Conservation (phyloP, 2,113 vertebrate species). For the Candoia aspera region DNA sequence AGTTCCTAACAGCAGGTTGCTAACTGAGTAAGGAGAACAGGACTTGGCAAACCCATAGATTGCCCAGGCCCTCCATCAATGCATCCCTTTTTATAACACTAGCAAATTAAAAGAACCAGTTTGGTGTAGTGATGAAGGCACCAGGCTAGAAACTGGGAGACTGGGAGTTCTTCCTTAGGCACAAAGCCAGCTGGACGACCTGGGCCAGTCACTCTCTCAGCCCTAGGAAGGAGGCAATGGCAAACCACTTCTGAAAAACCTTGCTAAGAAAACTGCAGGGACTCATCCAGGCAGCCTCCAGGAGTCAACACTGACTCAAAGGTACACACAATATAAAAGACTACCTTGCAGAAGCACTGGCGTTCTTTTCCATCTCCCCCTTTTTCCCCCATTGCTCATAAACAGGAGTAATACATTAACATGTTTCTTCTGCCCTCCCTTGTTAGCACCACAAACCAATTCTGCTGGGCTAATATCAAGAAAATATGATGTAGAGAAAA, state of each 20-base stretch:
- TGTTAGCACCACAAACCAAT: constrained; percentile 74
- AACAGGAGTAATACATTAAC: constrained; percentile 69
- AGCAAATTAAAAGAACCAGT: background rate
- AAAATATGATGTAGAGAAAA: constrained; percentile 68
- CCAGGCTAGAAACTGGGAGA: background rate
- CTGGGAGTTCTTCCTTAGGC: background rate
- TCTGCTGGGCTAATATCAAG: constrained; percentile 59
- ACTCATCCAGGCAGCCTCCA: background rate
- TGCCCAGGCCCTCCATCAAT: background rate
- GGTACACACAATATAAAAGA: background rate
- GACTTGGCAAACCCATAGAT: background rate
- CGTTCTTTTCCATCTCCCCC: constrained; percentile 41
- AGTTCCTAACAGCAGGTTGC: background rate
- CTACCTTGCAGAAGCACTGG: constrained; percentile 21
- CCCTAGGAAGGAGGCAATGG: background rate
- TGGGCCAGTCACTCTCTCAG: background rate
- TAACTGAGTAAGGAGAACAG: background rate
- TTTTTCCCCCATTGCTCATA: constrained; percentile 53
- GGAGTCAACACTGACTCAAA: background rate
- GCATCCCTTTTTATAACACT: background rate
- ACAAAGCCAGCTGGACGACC: background rate
- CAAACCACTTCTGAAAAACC: background rate
- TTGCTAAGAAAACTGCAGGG: background rate
- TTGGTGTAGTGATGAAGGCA: background rate
- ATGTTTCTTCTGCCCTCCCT: constrained; percentile 70